These are phyloP conservation scores for Dryoscopus gambensis DNA, from an alignment of 2,113 vertebrate genomes.

Conservation along the genomic window DNA sequence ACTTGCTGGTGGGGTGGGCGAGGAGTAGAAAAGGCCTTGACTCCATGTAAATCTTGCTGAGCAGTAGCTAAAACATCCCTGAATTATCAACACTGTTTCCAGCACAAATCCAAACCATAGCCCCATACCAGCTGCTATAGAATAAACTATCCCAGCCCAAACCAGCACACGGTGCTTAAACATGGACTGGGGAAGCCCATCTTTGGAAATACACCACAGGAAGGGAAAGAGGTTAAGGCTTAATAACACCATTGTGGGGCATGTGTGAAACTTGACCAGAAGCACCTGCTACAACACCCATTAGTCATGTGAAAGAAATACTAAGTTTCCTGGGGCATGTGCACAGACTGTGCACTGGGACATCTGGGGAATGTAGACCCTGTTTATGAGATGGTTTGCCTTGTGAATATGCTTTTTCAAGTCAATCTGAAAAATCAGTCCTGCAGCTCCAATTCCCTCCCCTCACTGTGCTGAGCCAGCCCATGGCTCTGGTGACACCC, in stretches of 20 bases:
- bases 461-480: background rate
- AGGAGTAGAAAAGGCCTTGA: background rate
- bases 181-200: background rate
- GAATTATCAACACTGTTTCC: background rate
- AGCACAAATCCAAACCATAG: background rate
- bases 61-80: background rate
- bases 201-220: background rate
- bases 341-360: background rate
- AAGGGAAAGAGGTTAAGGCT: background rate
- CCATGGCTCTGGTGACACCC: background rate
- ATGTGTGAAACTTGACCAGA: background rate
- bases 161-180: background rate
- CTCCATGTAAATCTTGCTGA: background rate
- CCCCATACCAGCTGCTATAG: fast-evolving
- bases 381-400: background rate
- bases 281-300: background rate
- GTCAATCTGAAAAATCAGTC: background rate
- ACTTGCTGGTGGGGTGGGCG: no score
- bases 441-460: background rate
- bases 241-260: fast-evolving
- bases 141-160: background rate
- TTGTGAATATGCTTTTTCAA: background rate
- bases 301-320: background rate
- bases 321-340: fast-evolving
- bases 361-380: background rate